Conservation (phyloP, 2,888 invertebrate genomes). For the Ceraclea dissimilis region DNA sequence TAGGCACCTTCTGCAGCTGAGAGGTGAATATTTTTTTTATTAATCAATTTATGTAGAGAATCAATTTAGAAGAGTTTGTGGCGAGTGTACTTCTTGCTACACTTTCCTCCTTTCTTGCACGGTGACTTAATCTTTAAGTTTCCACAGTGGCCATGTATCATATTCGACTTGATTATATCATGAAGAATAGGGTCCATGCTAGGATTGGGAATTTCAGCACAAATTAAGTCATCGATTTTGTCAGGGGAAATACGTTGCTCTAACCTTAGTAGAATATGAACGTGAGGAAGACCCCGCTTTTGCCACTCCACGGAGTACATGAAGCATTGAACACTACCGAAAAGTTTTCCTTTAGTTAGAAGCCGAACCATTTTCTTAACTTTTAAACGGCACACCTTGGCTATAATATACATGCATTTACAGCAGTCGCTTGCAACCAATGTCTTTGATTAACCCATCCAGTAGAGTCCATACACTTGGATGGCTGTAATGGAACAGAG, state of each 20-base stretch:
- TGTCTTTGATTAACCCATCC: not conserved
- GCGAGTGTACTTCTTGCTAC: slow-evolving; percentile 29
- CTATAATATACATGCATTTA: too few species aligned
- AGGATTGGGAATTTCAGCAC: not conserved
- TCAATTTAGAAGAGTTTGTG: too few species aligned
- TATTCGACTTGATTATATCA: slow-evolving; percentile 23
- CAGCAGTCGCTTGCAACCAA: too few species aligned
- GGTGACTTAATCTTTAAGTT: slow-evolving; percentile 15
- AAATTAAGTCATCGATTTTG: not conserved
- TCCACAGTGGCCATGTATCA: slow-evolving; percentile 26
- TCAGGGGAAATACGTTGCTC: not conserved
- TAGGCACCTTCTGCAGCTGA: too few species aligned
- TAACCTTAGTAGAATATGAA: not conserved
- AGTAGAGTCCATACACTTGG: not conserved
- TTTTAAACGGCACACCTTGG: too few species aligned
- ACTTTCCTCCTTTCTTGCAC: slow-evolving; percentile 27
- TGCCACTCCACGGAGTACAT: not conserved
- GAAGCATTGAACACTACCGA: not conserved
- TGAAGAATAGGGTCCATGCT: slow-evolving; percentile 8
- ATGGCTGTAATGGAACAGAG: not conserved
- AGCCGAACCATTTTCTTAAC: not conserved
- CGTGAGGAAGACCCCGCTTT: not conserved
- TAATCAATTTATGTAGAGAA: too few species aligned
- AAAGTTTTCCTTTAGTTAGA: not conserved
- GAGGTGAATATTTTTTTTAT: too few species aligned